These are phyloP conservation scores for Hirudinaria manillensis DNA, from an alignment of 2,888 invertebrate species.

Conservation along the genomic window DNA sequence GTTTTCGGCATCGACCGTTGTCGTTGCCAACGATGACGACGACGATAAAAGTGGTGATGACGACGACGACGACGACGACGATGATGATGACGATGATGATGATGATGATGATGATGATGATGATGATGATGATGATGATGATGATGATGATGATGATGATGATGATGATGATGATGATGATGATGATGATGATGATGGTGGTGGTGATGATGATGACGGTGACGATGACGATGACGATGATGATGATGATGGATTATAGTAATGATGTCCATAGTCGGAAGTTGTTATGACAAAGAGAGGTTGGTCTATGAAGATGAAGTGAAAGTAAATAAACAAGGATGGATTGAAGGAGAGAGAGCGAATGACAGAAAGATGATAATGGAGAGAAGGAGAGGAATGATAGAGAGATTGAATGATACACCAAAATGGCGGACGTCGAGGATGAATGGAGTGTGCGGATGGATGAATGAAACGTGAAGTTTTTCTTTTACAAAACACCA, in stretches of 20 bases:
- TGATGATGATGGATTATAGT: slow-evolving; percentile 20
- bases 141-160: slow-evolving; percentile 26
- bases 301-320: not conserved
- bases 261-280: too few species aligned
- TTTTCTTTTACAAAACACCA: too few species aligned
- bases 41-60: slow-evolving; percentile 6
- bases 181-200: slow-evolving; percentile 28
- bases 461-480: not conserved
- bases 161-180: slow-evolving; percentile 24
- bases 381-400: not conserved
- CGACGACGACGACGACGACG: slow-evolving; percentile 3
- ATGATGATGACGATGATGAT: slow-evolving; percentile 27
- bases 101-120: slow-evolving; percentile 25
- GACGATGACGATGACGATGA: slow-evolving; percentile 31
- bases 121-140: slow-evolving; percentile 19
- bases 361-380: not conserved
- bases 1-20: not conserved
- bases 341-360: not conserved
- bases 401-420: not conserved
- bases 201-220: slow-evolving; percentile 29
- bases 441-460: not conserved
- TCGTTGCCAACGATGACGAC: not conserved
- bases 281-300: not conserved
- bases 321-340: not conserved
- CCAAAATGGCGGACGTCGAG: not conserved